phyloP scores from a whole-genome alignment of 2,888 invertebrate species.

The Mechanitis mazaeus region DNA sequence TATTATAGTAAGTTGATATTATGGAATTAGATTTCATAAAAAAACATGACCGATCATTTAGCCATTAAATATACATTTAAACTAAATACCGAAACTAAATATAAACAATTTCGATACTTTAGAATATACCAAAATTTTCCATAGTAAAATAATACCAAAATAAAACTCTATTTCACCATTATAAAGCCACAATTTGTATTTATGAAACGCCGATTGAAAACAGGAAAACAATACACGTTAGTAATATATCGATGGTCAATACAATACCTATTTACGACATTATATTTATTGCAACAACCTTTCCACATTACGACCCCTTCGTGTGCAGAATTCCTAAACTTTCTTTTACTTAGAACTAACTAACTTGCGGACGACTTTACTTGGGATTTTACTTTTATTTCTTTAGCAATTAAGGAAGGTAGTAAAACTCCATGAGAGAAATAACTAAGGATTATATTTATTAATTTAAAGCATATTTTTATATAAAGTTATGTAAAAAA shows the following conservation, averaged over 20 bases:
- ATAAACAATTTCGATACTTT: too few species aligned
- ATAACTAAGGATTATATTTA: too few species aligned
- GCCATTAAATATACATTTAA: too few species aligned
- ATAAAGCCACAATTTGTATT: constrained; percentile 13
- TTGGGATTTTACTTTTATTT: too few species aligned
- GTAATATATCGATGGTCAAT: constrained; percentile 20
- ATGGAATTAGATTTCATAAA: too few species aligned
- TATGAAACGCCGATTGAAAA: constrained; percentile 12
- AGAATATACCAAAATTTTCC: too few species aligned
- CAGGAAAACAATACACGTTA: constrained; percentile 19
- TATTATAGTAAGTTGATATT: too few species aligned
- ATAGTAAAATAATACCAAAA: too few species aligned
- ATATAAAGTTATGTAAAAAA: not conserved
- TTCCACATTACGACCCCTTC: constrained; percentile 22
- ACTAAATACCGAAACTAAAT: too few species aligned
- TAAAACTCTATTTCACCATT: not conserved
- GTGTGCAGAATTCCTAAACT: constrained; percentile 20
- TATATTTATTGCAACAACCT: constrained; percentile 22
- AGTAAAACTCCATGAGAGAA: too few species aligned
- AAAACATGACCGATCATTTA: too few species aligned
- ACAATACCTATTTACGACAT: constrained; percentile 15
- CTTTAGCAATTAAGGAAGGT: not conserved
- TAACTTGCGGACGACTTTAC: not conserved
- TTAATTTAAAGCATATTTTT: not conserved
- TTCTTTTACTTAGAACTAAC: constrained; percentile 9